phyloP scores from a whole-genome alignment of 2,113 vertebrate species.

The Limanda limanda region DNA sequence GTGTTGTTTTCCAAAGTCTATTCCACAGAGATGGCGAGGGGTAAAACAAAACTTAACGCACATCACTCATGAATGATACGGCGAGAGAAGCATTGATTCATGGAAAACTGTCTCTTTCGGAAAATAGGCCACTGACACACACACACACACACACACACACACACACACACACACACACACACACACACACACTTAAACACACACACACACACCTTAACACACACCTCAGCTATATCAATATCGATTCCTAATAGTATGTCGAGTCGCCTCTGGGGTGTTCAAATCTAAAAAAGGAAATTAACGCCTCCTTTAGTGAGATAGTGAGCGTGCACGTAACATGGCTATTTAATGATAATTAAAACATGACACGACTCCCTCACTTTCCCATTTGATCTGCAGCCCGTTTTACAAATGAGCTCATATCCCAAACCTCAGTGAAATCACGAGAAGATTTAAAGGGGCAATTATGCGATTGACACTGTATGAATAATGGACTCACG shows the following conservation, averaged over 20 bases:
- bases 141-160: conserved; percentile 3
- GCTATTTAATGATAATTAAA: conserved; percentile 70
- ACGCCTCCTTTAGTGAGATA: conserved; percentile 35
- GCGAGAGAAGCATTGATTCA: conserved; percentile 21
- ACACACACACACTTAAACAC: conserved; percentile 1
- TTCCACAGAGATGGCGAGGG: not conserved
- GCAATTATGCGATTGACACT: conserved; percentile 66
- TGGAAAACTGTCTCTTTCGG: not conserved
- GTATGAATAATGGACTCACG: conserved; percentile 51
- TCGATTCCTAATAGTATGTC: conserved; percentile 34
- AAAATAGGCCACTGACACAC: conserved; percentile 16
- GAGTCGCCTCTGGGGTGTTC: conserved; percentile 21
- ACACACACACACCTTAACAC: not conserved
- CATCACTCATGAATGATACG: conserved; percentile 4
- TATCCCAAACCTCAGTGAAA: conserved; percentile 59
- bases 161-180: conserved; percentile 8
- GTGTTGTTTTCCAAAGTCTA: conserved; percentile 39
- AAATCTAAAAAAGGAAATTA: conserved; percentile 36
- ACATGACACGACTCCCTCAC: conserved; percentile 52
- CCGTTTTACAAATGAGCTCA: conserved; percentile 65
- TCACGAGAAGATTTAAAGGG: conserved; percentile 49
- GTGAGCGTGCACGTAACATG: conserved; percentile 38
- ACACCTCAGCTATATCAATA: conserved; percentile 49
- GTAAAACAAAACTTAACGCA: conserved; percentile 44
- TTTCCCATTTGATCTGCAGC: conserved; percentile 54